Percentiles rank a stretch among this genome's conserved stretches.
These are phyloP conservation scores for Drosophila neocordata DNA, from an alignment of 1,140 invertebrate genomes.

Conservation along the genomic window DNA sequence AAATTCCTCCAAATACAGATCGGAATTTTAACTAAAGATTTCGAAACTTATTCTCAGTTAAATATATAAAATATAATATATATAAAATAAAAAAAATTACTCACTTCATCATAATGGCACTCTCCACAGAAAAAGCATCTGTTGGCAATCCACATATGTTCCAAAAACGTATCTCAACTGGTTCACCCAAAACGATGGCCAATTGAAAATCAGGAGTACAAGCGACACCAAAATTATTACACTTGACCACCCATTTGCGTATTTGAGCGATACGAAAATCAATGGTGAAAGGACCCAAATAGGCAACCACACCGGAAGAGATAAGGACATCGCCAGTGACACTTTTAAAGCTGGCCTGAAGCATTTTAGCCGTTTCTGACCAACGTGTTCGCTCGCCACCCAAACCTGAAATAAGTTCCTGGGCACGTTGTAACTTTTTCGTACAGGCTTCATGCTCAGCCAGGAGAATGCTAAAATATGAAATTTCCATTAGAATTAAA, in stretches of 20 bases:
- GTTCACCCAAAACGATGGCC: slow-evolving; percentile 91
- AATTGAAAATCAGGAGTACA: slow-evolving; percentile 89
- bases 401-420: slow-evolving; percentile 94
- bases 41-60: too few species aligned
- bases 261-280: slow-evolving; percentile 87
- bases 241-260: slow-evolving; percentile 88
- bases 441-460: slow-evolving; percentile 94
- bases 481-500: too few species aligned
- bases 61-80: too few species aligned
- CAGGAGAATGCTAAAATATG: slow-evolving; percentile 87
- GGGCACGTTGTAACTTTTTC: slow-evolving; percentile 94
- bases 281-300: slow-evolving; percentile 95
- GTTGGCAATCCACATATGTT: slow-evolving; percentile 94
- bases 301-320: slow-evolving; percentile 94
- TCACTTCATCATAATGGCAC: slow-evolving; percentile 94
- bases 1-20: too few species aligned
- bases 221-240: slow-evolving; percentile 87
- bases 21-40: too few species aligned
- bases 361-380: slow-evolving; percentile 89
- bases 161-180: slow-evolving; percentile 95
- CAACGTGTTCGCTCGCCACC: slow-evolving; percentile 93
- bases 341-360: slow-evolving; percentile 88
- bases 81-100: too few species aligned
- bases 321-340: slow-evolving; percentile 92
- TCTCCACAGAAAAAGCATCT: slow-evolving; percentile 95